Conservation (phyloP, 2,797 vertebrate species). For the Sebastes itinus region DNA sequence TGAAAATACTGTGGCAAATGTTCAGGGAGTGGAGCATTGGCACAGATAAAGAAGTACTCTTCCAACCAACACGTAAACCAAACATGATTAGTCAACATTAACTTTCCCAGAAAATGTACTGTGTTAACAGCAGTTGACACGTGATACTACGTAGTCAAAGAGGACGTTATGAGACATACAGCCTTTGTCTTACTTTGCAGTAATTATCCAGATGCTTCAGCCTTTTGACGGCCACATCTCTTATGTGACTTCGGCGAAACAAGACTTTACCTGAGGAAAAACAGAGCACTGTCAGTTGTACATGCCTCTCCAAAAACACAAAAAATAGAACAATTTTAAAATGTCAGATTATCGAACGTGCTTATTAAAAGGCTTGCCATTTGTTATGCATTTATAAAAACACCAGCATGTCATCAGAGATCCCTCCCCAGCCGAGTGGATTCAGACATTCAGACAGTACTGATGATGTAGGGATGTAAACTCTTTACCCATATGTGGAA, state of each 20-base stretch:
- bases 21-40: background rate
- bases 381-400: background rate
- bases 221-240: constrained; percentile 92
- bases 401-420: background rate
- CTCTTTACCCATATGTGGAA: no score
- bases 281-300: background rate
- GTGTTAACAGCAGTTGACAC: background rate
- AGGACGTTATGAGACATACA: background rate
- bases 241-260: constrained; percentile 94
- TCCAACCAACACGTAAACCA: background rate
- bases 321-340: background rate
- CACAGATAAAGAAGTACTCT: background rate
- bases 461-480: background rate
- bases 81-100: background rate
- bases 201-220: constrained; percentile 95
- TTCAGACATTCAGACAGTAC: background rate
- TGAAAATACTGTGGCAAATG: constrained; percentile 30
- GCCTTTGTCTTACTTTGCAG: constrained; percentile 88
- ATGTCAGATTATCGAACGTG: background rate
- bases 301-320: background rate
- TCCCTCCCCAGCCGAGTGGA: background rate
- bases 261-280: constrained; percentile 90
- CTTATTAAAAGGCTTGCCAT: background rate
- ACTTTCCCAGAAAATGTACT: background rate
- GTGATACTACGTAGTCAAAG: background rate